Percentiles rank a stretch among this genome's conserved stretches.
Conservation (phyloP, 2,797 vertebrate genomes). For the Microctenopoma lineatum region DNA sequence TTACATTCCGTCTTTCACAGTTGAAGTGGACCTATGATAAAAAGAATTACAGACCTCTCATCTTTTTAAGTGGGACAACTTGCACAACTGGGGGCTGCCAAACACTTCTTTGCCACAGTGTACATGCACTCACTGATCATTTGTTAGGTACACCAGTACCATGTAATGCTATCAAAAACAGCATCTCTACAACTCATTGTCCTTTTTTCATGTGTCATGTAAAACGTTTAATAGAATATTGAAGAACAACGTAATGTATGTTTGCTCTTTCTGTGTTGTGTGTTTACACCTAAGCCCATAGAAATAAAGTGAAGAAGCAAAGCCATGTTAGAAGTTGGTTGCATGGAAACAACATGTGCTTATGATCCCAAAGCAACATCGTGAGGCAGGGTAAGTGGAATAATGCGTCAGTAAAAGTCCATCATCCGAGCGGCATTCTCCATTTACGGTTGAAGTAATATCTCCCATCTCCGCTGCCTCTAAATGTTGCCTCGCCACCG, state of each 20-base stretch:
- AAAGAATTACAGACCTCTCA: too few species aligned
- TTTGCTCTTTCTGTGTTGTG: background rate
- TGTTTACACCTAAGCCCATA: slow-evolving; percentile 1
- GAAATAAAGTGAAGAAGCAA: slow-evolving; percentile 38
- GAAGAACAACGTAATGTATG: background rate
- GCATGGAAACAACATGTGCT: slow-evolving; percentile 29
- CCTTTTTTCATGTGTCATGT: too few species aligned
- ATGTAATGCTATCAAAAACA: too few species aligned
- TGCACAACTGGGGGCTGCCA: too few species aligned
- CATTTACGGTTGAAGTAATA: background rate
- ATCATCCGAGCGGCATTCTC: background rate
- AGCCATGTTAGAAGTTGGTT: slow-evolving; percentile 32
- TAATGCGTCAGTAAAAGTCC: background rate
- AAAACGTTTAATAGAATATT: background rate
- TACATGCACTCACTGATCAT: too few species aligned
- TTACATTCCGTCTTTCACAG: too few species aligned
- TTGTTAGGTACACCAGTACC: too few species aligned
- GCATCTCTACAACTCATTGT: too few species aligned
- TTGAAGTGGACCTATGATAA: too few species aligned
- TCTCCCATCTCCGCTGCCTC: slow-evolving; percentile 25
- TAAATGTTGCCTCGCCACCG: slow-evolving; percentile 44
- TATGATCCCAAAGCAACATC: slow-evolving; percentile 41
- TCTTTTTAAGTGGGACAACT: too few species aligned
- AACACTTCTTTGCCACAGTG: too few species aligned
- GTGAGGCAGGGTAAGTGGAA: slow-evolving; percentile 32